Conservation (phyloP, 2,113 vertebrate genomes). For the Anarhynchus alexandrinus region DNA sequence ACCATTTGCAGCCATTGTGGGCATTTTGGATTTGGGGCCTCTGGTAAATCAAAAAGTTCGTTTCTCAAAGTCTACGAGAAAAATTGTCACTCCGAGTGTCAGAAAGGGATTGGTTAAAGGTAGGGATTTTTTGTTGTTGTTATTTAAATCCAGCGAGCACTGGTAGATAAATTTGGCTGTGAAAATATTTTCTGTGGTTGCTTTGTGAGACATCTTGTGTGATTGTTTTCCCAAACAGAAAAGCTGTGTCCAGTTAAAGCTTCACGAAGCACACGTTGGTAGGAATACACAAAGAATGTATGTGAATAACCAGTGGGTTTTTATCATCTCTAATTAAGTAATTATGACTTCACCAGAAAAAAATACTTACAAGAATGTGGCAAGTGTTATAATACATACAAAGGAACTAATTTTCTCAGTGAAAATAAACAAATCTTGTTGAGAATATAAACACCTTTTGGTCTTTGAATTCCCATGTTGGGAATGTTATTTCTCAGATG, state of each 20-base stretch:
- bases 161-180: background rate
- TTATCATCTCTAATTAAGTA: background rate
- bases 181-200: background rate
- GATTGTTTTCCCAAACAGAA: background rate
- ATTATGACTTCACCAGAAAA: background rate
- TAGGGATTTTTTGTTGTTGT: background rate
- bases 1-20: too few relatives aligned
- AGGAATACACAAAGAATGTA: background rate
- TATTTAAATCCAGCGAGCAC: background rate
- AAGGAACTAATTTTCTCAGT: background rate
- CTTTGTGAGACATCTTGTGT: background rate
- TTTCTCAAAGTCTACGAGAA: background rate
- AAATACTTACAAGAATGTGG: background rate
- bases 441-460: background rate
- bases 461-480: background rate
- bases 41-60: background rate
- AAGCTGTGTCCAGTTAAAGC: background rate
- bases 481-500: background rate
- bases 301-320: background rate
- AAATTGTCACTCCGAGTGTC: background rate
- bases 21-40: background rate
- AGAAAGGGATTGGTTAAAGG: background rate
- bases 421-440: background rate
- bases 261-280: background rate
- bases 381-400: background rate